A percentile compares a stretch with the other conserved stretches of the same genome.
phyloP scores from a whole-genome alignment of 2,113 vertebrate genomes.

The Callocephalon fimbriatum region DNA sequence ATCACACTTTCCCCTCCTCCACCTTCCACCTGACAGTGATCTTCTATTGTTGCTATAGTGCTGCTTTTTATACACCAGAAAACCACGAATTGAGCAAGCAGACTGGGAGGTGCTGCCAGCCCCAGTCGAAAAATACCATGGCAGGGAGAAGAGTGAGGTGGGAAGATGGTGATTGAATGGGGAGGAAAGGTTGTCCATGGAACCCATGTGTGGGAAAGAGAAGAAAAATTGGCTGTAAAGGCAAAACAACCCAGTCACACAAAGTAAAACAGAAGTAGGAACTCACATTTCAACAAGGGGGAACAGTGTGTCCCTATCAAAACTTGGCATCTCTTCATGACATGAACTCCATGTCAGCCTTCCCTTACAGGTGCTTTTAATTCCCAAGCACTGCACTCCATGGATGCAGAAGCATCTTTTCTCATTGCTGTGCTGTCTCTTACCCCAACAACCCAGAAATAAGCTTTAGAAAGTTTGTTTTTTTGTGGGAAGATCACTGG shows the following conservation, averaged over 20 bases:
- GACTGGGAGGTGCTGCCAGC: constrained; percentile 46
- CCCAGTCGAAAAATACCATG: constrained; percentile 4
- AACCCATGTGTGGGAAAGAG: not conserved
- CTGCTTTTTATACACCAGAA: constrained; percentile 34
- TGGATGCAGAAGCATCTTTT: not conserved
- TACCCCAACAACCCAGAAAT: not conserved
- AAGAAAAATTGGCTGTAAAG: not conserved
- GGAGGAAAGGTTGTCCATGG: not conserved
- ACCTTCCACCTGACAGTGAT: constrained; percentile 44
- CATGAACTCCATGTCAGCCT: not conserved
- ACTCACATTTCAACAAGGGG: not conserved
- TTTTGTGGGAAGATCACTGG: not conserved
- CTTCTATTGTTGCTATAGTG: constrained; percentile 59
- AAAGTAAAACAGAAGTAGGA: constrained; percentile 12
- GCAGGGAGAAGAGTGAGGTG: not conserved
- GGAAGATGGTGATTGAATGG: not conserved
- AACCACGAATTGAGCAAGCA: constrained; percentile 31
- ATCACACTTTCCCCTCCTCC: constrained; percentile 61
- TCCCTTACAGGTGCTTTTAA: constrained; percentile 17
- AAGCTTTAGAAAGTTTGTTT: not conserved
- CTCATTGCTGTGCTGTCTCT: not conserved
- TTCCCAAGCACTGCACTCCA: not conserved
- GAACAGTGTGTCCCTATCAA: not conserved
- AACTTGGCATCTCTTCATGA: not conserved
- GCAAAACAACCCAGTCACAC: not conserved